A percentile compares a stretch with the other conserved stretches of the same genome.
Evolutionary conservation across 2,888 invertebrate species (phyloP).

Genomic region (Chymomyza caudatula): DNA sequence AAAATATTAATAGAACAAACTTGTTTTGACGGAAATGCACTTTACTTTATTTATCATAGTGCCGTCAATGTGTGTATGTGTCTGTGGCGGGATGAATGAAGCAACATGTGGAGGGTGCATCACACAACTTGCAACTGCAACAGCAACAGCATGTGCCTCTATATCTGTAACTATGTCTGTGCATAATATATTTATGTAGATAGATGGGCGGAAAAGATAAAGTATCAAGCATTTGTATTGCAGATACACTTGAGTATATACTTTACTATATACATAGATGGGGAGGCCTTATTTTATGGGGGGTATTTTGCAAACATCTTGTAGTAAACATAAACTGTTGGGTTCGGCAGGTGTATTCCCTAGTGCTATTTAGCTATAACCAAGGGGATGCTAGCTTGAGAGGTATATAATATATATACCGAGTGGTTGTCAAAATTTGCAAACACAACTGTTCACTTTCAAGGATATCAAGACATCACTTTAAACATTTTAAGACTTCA

Average conservation of each 20-base stretch:
- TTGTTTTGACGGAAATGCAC: constrained; percentile 72
- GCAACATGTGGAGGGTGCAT: constrained; percentile 67
- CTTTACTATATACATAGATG: constrained; percentile 17
- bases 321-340: background rate
- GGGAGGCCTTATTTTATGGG: constrained; percentile 12
- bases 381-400: no score
- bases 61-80: constrained; percentile 44
- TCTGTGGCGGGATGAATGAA: constrained; percentile 61
- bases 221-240: constrained; percentile 46
- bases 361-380: background rate
- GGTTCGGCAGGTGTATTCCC: constrained; percentile 39
- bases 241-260: constrained; percentile 37
- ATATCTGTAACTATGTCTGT: constrained; percentile 5
- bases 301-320: constrained; percentile 22
- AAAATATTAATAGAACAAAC: constrained; percentile 73
- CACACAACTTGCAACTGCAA: background rate
- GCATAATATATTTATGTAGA: constrained; percentile 64
- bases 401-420: no score
- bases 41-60: constrained; percentile 71
- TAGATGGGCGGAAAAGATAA: constrained; percentile 73
- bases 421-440: no score
- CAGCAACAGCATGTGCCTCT: background rate
- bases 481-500: no score
- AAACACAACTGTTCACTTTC: no score
- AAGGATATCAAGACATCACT: no score